Conservation (phyloP, 1,140 invertebrate genomes). For the Pinna nobilis region DNA sequence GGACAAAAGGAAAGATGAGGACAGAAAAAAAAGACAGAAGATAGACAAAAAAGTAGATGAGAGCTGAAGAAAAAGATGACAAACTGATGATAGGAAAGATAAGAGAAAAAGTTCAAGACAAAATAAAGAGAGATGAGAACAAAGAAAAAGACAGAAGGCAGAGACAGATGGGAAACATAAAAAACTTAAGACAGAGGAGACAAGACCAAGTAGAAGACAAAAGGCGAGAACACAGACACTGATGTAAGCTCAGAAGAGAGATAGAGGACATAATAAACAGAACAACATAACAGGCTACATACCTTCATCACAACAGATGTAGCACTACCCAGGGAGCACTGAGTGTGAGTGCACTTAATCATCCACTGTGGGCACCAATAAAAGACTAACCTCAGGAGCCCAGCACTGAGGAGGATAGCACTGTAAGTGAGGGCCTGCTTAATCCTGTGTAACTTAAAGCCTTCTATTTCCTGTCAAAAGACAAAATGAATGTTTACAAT, state of each 20-base stretch:
- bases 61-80: too few species aligned
- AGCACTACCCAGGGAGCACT: constrained; percentile 82
- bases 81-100: too few species aligned
- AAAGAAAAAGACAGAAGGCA: too few species aligned
- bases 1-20: too few species aligned
- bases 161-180: too few species aligned
- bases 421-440: constrained; percentile 77
- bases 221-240: not conserved
- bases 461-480: constrained; percentile 56
- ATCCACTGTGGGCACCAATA: constrained; percentile 91
- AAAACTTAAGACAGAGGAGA: too few species aligned
- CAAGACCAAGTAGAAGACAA: too few species aligned
- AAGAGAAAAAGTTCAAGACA: too few species aligned
- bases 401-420: constrained; percentile 82
- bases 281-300: not conserved
- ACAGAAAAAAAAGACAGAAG: too few species aligned
- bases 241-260: not conserved
- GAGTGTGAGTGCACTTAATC: constrained; percentile 83
- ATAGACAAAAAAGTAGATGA: too few species aligned
- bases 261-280: not conserved
- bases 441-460: constrained; percentile 42
- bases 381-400: constrained; percentile 86
- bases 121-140: too few species aligned
- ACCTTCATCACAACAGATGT: constrained; percentile 62
- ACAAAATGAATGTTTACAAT: too few species aligned